Base-by-base conservation (phyloP, 1,140 invertebrate species). In the Trissolcus basalis region DNA sequence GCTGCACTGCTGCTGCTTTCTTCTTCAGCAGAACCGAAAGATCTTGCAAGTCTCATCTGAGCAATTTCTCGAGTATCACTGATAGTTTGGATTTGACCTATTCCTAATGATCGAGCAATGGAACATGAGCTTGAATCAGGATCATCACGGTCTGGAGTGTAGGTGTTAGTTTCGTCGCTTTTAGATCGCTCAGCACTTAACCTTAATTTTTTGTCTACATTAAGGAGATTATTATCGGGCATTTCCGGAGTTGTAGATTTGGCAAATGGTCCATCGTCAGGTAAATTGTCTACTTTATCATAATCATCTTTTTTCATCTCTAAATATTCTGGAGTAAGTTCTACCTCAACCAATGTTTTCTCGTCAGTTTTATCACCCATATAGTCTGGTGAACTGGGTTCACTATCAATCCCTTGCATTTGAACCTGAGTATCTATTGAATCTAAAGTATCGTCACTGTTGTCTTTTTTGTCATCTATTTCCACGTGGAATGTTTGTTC, bases 101-200 rank as follows among this genome's bases (percentile, higher is more conserved):
- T 93, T 1, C 93, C 93, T 56, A 94, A 86, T 0, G 93, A 92
- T 56, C 92, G 89, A 11, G 93, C 93, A 75, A 95, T 94, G 0
- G 93, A 94, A 83, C 93, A 94, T 70, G 93, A 94, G 4, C 93
- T 91, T 78, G 93, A 94, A 2, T 93, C 94, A 59, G 94, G 93
- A 75, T 95, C 93, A 51, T 93, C 93, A 11, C 87, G 81, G 45
- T 89, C 87, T 0, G 87, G 87, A 2, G 87, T 89, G 80, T 82
- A 89, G 0, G 87, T 89, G 43, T 79, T 87, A 0, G 87, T 88
- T 43, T 89, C 87, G 48, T 89, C 87, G 54, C 87, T 88, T 16
- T 79, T 82, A 5, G 87, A 89, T 9, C 87, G 80, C 59, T 89
- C 87, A 4, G 84, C 85, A 33, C 86, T 88, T 5, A 89, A 45